Percentiles rank a stretch among this genome's conserved stretches.
phyloP scores from a whole-genome alignment of 2,888 invertebrate genomes.

The Deilephila elpenor region DNA sequence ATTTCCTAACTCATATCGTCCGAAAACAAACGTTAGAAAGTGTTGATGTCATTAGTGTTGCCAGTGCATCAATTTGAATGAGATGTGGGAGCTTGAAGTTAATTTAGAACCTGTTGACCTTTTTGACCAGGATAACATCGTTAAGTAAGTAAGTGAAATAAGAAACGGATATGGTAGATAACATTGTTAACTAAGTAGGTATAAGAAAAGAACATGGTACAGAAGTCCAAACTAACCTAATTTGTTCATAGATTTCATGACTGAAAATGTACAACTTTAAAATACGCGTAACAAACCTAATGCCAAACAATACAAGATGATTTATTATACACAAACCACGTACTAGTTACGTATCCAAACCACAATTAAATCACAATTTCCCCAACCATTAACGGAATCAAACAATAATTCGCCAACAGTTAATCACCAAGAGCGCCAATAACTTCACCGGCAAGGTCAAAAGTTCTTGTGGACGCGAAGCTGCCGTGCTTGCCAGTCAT shows the following conservation, averaged over 20 bases:
- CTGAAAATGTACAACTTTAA: no score
- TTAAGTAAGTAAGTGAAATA: no score
- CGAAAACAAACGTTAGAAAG: constrained; percentile 72
- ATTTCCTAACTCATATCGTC: constrained; percentile 43
- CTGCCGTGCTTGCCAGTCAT: constrained; percentile 62
- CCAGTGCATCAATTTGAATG: background rate
- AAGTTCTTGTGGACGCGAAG: constrained; percentile 47
- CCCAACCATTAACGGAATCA: background rate
- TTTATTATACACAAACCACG: no score
- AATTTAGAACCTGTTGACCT: no score
- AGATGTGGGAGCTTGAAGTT: background rate
- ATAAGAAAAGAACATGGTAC: no score
- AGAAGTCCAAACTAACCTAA: no score
- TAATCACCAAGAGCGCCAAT: constrained; percentile 42
- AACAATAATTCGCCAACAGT: background rate
- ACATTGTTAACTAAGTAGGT: no score
- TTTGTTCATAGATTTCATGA: no score
- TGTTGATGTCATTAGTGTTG: constrained; percentile 44
- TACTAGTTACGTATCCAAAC: background rate
- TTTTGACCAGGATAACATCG: no score
- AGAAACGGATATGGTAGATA: no score
- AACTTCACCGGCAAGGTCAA: constrained; percentile 59
- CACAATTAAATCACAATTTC: background rate
- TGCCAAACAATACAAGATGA: no score
- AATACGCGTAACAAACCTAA: no score